phyloP scores from a whole-genome alignment of 2,113 vertebrate genomes.

The Salvelinus fontinalis region DNA sequence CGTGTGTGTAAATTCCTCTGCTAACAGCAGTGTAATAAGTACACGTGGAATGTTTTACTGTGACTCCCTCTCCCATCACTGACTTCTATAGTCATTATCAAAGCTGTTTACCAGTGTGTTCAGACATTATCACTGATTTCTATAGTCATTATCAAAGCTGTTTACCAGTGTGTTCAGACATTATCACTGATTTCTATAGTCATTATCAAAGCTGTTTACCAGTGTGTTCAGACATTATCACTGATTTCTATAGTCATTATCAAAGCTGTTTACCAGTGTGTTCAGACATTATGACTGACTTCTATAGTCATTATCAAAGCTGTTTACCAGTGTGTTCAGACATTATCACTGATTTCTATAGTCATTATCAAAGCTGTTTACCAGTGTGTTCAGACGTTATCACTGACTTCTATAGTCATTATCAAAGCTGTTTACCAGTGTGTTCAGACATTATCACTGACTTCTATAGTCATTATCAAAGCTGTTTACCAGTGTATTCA shows the following conservation, averaged over 20 bases:
- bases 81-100: not conserved
- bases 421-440: no score
- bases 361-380: not conserved
- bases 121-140: not conserved
- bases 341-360: no score
- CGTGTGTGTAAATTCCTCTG: constrained; percentile 33
- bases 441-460: not conserved
- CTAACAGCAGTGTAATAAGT: constrained; percentile 48
- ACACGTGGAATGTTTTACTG: not conserved
- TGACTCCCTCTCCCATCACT: not conserved
- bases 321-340: no score
- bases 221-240: not conserved
- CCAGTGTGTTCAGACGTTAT: no score
- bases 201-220: not conserved
- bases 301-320: not conserved
- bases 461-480: not conserved
- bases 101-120: no score
- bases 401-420: no score
- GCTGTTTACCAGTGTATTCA: no score
- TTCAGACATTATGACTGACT: not conserved
- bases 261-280: no score
- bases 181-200: not conserved
- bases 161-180: no score
- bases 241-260: not conserved
- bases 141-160: not conserved